Evolutionary conservation across 2,888 invertebrate species (phyloP).

Genomic region (Dermolepida albohirtum): DNA sequence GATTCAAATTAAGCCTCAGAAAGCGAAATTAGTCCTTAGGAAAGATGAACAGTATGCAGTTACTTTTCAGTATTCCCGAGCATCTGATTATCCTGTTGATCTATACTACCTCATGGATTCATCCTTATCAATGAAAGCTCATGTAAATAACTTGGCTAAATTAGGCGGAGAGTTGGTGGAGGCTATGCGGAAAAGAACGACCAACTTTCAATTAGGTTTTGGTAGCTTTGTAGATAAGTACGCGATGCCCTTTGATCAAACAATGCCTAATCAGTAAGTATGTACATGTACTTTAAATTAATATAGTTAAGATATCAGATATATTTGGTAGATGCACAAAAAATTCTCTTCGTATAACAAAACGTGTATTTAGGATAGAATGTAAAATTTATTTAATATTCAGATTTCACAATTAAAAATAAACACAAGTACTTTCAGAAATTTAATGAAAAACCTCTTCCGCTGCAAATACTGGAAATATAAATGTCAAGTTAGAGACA

Average conservation of each 20-base stretch:
- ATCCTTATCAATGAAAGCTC: conserved; percentile 76
- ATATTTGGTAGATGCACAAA: too few relatives aligned
- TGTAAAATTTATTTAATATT: too few relatives aligned
- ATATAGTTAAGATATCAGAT: too few relatives aligned
- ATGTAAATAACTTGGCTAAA: conserved; percentile 68
- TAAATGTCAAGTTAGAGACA: too few relatives aligned
- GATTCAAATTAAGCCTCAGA: conserved; percentile 71
- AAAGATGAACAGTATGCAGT: conserved; percentile 64
- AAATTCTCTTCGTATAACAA: too few relatives aligned
- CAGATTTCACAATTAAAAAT: too few relatives aligned
- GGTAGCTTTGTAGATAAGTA: conserved; percentile 80
- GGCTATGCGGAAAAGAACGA: conserved; percentile 71
- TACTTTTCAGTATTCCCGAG: conserved; percentile 71
- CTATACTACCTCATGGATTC: conserved; percentile 86
- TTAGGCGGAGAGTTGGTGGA: conserved; percentile 67
- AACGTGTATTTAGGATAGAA: too few relatives aligned
- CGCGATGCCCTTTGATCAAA: conserved; percentile 70
- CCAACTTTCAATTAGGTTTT: conserved; percentile 74
- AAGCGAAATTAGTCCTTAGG: conserved; percentile 65
- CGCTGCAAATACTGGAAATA: too few relatives aligned
- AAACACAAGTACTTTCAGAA: too few relatives aligned
- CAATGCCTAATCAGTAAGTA: conserved; percentile 25
- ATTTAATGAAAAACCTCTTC: too few relatives aligned
- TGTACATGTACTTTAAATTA: too few relatives aligned
- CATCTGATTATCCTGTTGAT: conserved; percentile 83